Conservation (phyloP, 2,113 vertebrate genomes). For the Barbus barbus region DNA sequence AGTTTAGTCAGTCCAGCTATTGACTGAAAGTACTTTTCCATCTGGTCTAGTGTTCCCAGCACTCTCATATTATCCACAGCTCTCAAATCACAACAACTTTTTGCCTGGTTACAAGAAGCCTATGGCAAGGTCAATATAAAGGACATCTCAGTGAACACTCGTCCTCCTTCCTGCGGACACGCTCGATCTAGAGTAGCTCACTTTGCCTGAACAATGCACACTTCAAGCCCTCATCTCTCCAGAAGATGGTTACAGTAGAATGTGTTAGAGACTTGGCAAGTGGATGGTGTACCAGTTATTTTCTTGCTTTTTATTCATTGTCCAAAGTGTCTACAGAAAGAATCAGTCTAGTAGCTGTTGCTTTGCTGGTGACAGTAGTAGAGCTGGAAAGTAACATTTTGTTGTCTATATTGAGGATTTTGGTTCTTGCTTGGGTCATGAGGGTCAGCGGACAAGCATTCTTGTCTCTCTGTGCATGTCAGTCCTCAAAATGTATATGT, state of each 20-base stretch:
- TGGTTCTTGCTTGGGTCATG: not conserved
- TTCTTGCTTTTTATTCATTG: not conserved
- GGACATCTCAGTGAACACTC: not conserved
- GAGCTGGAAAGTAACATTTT: not conserved
- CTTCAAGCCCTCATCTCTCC: not conserved
- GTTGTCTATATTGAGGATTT: not conserved
- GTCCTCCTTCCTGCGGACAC: not conserved
- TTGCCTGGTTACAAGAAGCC: not conserved
- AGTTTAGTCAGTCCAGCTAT: not conserved
- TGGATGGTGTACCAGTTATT: not conserved
- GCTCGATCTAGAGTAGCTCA: constrained; percentile 1
- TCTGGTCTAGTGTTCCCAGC: not conserved
- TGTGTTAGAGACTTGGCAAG: not conserved
- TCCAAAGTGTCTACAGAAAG: not conserved
- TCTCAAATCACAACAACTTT: not conserved
- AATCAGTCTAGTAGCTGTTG: not conserved
- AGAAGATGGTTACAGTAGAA: not conserved
- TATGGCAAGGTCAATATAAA: not conserved
- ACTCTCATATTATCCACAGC: not conserved
- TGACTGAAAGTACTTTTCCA: not conserved
- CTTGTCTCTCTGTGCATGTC: too few relatives aligned
- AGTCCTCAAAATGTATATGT: too few relatives aligned
- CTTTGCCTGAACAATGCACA: constrained; percentile 7
- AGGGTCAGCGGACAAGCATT: too few relatives aligned
- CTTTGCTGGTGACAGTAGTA: not conserved